Evolutionary conservation across 2,797 vertebrate genomes (phyloP).

Genomic region (Sebastes trivittatus): DNA sequence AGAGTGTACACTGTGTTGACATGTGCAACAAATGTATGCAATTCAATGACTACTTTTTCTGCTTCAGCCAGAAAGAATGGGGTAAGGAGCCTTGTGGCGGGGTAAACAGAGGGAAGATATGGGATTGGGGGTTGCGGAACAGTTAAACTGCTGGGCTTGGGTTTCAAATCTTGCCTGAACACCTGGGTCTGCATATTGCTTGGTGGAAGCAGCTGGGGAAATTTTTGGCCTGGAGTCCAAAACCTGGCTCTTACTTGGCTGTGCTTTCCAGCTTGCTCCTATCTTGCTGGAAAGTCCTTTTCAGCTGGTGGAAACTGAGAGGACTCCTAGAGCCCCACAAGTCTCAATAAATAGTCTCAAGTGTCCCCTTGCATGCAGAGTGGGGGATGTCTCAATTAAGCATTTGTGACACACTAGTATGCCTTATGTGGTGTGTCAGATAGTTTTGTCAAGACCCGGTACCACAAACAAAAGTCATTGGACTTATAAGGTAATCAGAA

Average conservation of each 20-base stretch:
- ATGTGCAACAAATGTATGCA: conserved; percentile 11
- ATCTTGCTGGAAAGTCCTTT: conserved; percentile 69
- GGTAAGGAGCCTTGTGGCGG: not conserved
- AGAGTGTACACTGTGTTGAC: not conserved
- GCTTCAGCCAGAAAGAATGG: conserved; percentile 30
- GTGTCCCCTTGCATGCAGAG: conserved; percentile 59
- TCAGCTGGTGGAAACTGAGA: conserved; percentile 76
- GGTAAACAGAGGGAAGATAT: conserved; percentile 48
- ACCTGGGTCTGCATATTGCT: conserved; percentile 75
- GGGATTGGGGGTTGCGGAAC: conserved; percentile 48
- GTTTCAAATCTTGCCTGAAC: conserved; percentile 73
- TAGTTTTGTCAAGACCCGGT: not conserved
- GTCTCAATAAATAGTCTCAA: conserved; percentile 73
- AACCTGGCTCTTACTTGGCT: conserved; percentile 70
- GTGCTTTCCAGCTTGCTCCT: conserved; percentile 56
- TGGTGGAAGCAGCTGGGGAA: conserved; percentile 70
- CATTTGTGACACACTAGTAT: conserved; percentile 45
- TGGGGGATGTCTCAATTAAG: conserved; percentile 63
- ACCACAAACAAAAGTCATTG: not conserved
- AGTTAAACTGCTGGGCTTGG: conserved; percentile 62
- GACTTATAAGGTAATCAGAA: not conserved
- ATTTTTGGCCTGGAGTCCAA: conserved; percentile 63
- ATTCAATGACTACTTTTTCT: conserved; percentile 30
- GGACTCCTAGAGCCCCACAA: conserved; percentile 57
- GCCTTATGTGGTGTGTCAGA: not conserved